A percentile compares a stretch with the other conserved stretches of the same genome.
Evolutionary conservation across 2,113 vertebrate species (phyloP).

Genomic region (Pygoscelis adeliae): DNA sequence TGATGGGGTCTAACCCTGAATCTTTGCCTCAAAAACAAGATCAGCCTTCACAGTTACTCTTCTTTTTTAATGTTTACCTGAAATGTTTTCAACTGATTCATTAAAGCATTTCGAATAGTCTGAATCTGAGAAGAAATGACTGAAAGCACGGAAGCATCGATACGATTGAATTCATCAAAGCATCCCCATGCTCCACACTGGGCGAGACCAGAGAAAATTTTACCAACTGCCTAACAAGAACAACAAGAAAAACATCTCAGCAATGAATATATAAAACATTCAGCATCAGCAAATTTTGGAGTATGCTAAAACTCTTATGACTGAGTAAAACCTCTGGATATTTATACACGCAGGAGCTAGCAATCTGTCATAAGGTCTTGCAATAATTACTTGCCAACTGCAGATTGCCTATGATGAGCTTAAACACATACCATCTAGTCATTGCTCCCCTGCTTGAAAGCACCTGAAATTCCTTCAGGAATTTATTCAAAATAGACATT

Average conservation of each 20-base stretch:
- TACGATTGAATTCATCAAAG: conserved; percentile 97
- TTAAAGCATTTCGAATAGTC: conserved; percentile 91
- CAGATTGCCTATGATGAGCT: not conserved
- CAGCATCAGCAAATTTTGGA: not conserved
- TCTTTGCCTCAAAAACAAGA: not conserved
- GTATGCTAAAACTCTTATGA: not conserved
- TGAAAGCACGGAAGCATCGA: conserved; percentile 94
- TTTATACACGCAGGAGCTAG: not conserved
- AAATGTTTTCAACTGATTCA: conserved; percentile 85
- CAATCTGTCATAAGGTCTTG: not conserved
- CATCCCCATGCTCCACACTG: conserved; percentile 98
- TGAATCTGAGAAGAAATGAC: conserved; percentile 98
- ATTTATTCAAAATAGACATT: not conserved
- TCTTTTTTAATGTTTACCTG: conserved; percentile 74
- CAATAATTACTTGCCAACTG: not conserved
- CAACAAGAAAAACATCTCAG: not conserved
- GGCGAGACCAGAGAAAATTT: conserved; percentile 93
- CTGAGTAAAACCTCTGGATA: not conserved
- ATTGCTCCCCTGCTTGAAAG: not conserved
- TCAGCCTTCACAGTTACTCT: not conserved
- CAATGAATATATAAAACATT: not conserved
- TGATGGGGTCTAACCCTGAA: not conserved
- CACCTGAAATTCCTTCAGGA: not conserved
- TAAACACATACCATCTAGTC: not conserved
- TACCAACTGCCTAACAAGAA: conserved; percentile 86